A percentile compares a stretch with the other conserved stretches of the same genome.
phyloP scores from a whole-genome alignment of 2,113 vertebrate species.

The Nerophis ophidion region DNA sequence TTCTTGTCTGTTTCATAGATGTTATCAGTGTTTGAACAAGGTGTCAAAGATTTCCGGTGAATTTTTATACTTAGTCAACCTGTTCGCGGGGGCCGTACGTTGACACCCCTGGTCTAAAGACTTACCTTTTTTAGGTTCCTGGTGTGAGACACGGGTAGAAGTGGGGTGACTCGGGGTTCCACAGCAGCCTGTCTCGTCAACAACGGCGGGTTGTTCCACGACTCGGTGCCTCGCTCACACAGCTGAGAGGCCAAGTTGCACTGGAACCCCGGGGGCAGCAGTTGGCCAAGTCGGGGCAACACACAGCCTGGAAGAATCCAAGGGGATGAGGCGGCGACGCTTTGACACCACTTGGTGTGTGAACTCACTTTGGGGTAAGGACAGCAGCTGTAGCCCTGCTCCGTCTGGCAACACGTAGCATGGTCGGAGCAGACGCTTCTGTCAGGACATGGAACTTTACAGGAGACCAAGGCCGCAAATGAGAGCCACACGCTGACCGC shows the following conservation, averaged over 20 bases:
- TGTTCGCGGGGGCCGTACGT: no score
- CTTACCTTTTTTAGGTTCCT: constrained; percentile 4
- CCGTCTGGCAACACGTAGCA: constrained; percentile 55
- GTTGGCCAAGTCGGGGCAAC: constrained; percentile 62
- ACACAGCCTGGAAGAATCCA: constrained; percentile 56
- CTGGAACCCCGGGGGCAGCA: constrained; percentile 62
- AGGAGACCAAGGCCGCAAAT: constrained; percentile 35
- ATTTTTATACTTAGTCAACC: no score
- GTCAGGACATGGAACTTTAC: constrained; percentile 55
- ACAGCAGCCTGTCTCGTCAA: constrained; percentile 32
- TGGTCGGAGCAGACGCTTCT: constrained; percentile 36
- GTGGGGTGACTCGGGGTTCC: background rate
- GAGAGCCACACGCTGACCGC: constrained; percentile 29
- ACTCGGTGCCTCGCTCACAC: constrained; percentile 43
- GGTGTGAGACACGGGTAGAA: background rate
- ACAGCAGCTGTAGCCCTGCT: constrained; percentile 60
- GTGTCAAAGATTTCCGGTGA: background rate
- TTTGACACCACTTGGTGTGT: background rate
- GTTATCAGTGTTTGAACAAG: no score
- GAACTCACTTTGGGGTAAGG: constrained; percentile 55
- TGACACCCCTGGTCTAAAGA: background rate
- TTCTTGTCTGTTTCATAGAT: no score
- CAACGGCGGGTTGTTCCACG: constrained; percentile 37
- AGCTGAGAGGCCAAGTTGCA: constrained; percentile 39
- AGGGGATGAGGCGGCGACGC: background rate